phyloP scores from a whole-genome alignment of 2,797 vertebrate genomes.

The Sebastes flavidus region DNA sequence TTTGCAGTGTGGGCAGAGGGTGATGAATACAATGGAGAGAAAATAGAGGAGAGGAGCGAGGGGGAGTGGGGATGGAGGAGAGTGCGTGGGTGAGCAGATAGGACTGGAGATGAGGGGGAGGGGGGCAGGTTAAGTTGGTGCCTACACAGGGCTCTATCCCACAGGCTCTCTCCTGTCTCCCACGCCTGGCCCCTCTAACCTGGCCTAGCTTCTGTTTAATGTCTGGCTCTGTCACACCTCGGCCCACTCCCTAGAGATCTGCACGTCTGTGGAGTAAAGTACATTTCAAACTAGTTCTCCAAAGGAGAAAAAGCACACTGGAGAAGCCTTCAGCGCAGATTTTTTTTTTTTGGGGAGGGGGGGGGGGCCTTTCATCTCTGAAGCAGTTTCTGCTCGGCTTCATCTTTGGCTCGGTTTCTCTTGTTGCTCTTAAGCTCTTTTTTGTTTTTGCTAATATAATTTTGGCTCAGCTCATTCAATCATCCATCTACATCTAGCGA shows the following conservation, averaged over 20 bases:
- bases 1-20: slow-evolving; percentile 80
- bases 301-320: slow-evolving; percentile 29
- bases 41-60: slow-evolving; percentile 70
- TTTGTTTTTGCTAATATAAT: not conserved
- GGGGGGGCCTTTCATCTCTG: slow-evolving; percentile 33
- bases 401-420: slow-evolving; percentile 29
- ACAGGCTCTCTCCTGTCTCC: slow-evolving; percentile 79
- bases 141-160: slow-evolving; percentile 79
- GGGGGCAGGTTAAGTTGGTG: slow-evolving; percentile 76
- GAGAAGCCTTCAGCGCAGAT: slow-evolving; percentile 44
- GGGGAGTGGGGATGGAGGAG: slow-evolving; percentile 71
- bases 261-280: slow-evolving; percentile 65
- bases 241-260: slow-evolving; percentile 71
- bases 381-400: slow-evolving; percentile 27
- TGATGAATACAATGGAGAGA: slow-evolving; percentile 78
- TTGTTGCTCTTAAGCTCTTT: slow-evolving; percentile 6
- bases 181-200: slow-evolving; percentile 78
- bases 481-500: not conserved
- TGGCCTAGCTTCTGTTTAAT: slow-evolving; percentile 77
- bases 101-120: slow-evolving; percentile 70
- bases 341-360: slow-evolving; percentile 10
- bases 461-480: not conserved
- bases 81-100: slow-evolving; percentile 78
- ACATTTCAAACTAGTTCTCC: slow-evolving; percentile 64
- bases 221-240: slow-evolving; percentile 80